Evolutionary conservation across 2,113 vertebrate genomes (phyloP).

Genomic region (Thomomys bottae): DNA sequence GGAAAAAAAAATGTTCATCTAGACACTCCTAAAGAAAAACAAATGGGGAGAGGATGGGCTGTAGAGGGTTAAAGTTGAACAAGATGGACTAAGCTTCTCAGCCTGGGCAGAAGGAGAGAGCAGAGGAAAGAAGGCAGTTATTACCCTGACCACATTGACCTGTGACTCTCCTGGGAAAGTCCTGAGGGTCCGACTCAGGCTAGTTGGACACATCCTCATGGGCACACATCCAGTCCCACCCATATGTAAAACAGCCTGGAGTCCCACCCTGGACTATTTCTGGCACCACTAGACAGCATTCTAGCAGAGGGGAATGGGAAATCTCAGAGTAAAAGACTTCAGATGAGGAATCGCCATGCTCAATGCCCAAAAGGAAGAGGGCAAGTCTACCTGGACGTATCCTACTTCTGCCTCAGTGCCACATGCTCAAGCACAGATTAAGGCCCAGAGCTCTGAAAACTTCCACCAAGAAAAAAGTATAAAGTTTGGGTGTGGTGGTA

Average conservation of each 20-base stretch:
- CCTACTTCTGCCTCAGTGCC: not conserved
- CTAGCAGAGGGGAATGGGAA: constrained; percentile 20
- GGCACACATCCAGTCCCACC: constrained; percentile 55
- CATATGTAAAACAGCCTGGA: constrained; percentile 16
- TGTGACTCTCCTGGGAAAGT: constrained; percentile 53
- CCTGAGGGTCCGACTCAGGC: constrained; percentile 54
- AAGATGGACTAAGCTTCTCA: not conserved
- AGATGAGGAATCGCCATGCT: not conserved
- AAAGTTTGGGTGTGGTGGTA: too few relatives aligned
- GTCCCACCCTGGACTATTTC: constrained; percentile 56
- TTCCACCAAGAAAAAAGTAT: not conserved
- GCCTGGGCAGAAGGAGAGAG: not conserved
- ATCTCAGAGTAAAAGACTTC: constrained; percentile 32
- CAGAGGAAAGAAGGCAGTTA: constrained; percentile 40
- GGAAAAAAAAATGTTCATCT: not conserved
- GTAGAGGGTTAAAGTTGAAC: not conserved
- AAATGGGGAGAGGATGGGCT: not conserved
- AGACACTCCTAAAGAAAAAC: not conserved
- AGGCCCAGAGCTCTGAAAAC: not conserved
- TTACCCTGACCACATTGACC: constrained; percentile 53
- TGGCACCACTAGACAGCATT: constrained; percentile 18
- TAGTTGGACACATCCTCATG: constrained; percentile 22
- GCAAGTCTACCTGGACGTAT: not conserved
- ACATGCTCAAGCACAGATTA: not conserved
- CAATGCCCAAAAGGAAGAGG: not conserved